A percentile compares a stretch with the other conserved stretches of the same genome.
Evolutionary conservation across 2,797 vertebrate genomes (phyloP).

Genomic region (Lagorchestes hirsutus): DNA sequence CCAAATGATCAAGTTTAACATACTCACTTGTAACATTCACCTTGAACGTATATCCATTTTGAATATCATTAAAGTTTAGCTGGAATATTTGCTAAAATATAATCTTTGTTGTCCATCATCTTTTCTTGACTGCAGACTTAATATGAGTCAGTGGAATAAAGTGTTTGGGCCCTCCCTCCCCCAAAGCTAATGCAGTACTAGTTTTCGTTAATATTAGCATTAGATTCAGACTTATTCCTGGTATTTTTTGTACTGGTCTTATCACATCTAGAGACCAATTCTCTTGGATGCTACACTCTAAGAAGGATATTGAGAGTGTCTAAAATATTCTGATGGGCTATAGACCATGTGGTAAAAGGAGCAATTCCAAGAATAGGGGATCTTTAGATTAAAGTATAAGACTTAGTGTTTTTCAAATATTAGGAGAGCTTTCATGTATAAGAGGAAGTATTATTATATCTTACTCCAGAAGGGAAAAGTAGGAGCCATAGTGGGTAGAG

Average conservation of each 20-base stretch:
- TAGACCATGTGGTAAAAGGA: neutral
- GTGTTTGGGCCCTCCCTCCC: neutral
- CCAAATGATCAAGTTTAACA: constrained; percentile 27
- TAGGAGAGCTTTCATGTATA: neutral
- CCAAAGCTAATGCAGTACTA: neutral
- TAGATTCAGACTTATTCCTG: neutral
- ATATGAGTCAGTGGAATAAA: neutral
- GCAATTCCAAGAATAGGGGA: neutral
- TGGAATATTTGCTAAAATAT: neutral
- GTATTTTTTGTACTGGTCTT: neutral
- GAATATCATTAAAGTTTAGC: neutral
- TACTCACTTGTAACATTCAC: neutral
- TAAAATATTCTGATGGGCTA: neutral
- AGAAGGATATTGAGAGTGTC: neutral
- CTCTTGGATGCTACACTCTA: neutral
- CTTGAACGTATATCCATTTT: neutral
- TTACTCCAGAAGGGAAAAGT: neutral
- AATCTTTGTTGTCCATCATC: neutral
- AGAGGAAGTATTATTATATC: neutral
- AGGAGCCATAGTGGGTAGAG: neutral
- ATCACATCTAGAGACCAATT: neutral
- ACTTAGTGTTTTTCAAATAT: neutral
- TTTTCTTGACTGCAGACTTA: neutral
- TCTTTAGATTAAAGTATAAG: neutral
- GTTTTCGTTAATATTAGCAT: neutral